Conservation (phyloP, 2,888 invertebrate species). For the Didymodactylos carnosus region DNA sequence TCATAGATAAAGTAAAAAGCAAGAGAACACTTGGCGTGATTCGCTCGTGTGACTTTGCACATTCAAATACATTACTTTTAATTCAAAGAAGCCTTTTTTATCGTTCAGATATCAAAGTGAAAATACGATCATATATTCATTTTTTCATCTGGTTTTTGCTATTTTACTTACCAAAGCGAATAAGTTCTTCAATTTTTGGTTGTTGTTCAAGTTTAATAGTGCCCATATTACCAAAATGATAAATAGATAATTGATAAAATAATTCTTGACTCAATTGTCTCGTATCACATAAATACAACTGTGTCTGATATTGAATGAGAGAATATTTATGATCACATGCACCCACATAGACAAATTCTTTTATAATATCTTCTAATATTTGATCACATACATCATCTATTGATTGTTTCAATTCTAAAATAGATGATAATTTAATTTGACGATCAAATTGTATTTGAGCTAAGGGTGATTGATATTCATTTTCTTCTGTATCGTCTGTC, state of each 20-base stretch:
- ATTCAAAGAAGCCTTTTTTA: too few relatives aligned
- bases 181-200: neutral
- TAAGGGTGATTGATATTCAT: neutral
- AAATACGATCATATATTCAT: too few relatives aligned
- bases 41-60: too few relatives aligned
- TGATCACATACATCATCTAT: constrained; percentile 5
- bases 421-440: neutral
- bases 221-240: constrained; percentile 13
- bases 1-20: too few relatives aligned
- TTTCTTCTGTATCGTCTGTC: too few relatives aligned
- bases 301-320: constrained; percentile 8
- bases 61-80: too few relatives aligned
- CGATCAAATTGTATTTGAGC: neutral
- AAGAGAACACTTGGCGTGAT: too few relatives aligned
- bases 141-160: neutral
- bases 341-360: constrained; percentile 8
- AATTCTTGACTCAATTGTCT: constrained; percentile 7
- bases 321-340: constrained; percentile 2
- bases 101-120: too few relatives aligned
- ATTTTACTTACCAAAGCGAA: neutral
- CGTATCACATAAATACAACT: constrained; percentile 4
- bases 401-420: neutral
- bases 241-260: constrained; percentile 13
- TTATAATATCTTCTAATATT: constrained; percentile 1
- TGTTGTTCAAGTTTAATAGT: neutral